These are phyloP conservation scores for Apodemus agrarius DNA, from an alignment of 2,797 vertebrate species.

Conservation along the genomic window DNA sequence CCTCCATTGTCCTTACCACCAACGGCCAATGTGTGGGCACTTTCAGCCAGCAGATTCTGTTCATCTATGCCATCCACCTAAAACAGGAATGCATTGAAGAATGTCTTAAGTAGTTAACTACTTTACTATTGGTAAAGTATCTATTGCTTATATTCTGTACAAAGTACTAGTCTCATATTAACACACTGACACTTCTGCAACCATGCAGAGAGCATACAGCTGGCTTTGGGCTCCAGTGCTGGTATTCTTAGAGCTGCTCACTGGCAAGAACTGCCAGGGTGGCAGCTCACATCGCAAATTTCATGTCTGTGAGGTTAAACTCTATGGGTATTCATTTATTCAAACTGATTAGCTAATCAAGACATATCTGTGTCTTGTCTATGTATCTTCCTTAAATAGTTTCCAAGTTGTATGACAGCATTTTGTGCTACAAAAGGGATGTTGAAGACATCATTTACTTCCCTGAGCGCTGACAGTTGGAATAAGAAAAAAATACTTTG, in stretches of 20 bases:
- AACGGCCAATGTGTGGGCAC: neutral
- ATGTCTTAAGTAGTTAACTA: neutral
- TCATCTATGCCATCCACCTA: slow-evolving; percentile 23
- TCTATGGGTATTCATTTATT: neutral
- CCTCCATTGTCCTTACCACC: slow-evolving; percentile 48
- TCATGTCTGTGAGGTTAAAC: neutral
- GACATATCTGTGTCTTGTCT: neutral
- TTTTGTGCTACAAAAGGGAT: neutral
- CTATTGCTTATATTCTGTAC: neutral
- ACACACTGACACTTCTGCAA: neutral
- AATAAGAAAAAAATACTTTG: neutral
- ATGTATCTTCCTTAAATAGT: neutral
- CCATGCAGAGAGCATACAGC: neutral
- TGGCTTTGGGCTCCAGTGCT: neutral
- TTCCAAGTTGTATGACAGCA: neutral
- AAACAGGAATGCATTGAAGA: slow-evolving; percentile 31
- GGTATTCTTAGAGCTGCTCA: neutral
- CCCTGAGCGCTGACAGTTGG: neutral
- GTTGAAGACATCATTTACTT: neutral
- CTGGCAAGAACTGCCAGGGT: neutral
- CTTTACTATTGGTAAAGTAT: neutral
- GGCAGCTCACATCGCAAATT: neutral
- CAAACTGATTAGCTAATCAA: neutral
- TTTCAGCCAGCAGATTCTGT: neutral
- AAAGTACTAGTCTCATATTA: neutral